Conservation (phyloP, 1,140 invertebrate genomes). For the Stratiolaelaps scimitus region DNA sequence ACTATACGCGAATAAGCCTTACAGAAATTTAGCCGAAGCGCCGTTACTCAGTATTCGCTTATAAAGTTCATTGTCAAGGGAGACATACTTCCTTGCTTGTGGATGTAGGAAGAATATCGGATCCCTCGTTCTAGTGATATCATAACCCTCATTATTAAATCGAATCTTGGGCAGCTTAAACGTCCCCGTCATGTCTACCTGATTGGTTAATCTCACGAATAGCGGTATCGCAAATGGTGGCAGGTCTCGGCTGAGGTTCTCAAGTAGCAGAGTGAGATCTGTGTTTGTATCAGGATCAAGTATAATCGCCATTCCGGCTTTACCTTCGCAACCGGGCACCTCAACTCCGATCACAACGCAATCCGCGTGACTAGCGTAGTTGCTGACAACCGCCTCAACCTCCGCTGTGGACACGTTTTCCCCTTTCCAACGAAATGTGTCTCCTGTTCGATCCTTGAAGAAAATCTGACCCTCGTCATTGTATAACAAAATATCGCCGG, state of each 20-base stretch:
- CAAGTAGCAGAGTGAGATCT: too few relatives aligned
- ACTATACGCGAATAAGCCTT: too few relatives aligned
- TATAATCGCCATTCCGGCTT: constrained; percentile 90
- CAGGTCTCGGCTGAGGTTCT: constrained; percentile 45
- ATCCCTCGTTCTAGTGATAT: constrained; percentile 54
- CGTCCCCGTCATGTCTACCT: constrained; percentile 80
- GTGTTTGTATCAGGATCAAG: constrained; percentile 63
- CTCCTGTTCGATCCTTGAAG: too few relatives aligned
- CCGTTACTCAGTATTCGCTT: constrained; percentile 34
- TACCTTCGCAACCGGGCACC: constrained; percentile 70
- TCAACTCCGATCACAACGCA: too few relatives aligned
- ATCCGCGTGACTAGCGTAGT: too few relatives aligned
- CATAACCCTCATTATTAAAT: constrained; percentile 75
- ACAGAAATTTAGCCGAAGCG: too few relatives aligned
- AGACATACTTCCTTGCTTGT: constrained; percentile 48
- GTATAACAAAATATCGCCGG: constrained; percentile 58
- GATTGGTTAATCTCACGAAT: constrained; percentile 65
- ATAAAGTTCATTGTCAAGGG: constrained; percentile 53
- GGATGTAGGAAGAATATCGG: constrained; percentile 40
- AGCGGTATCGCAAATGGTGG: constrained; percentile 75
- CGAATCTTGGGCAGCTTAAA: constrained; percentile 86
- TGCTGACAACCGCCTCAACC: too few relatives aligned
- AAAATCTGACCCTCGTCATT: constrained; percentile 48
- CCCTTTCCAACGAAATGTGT: too few relatives aligned
- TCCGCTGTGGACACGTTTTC: too few relatives aligned